A percentile compares a stretch with the other conserved stretches of the same genome.
These are phyloP conservation scores for Pammene fasciana DNA, from an alignment of 2,888 invertebrate genomes.

Conservation along the genomic window DNA sequence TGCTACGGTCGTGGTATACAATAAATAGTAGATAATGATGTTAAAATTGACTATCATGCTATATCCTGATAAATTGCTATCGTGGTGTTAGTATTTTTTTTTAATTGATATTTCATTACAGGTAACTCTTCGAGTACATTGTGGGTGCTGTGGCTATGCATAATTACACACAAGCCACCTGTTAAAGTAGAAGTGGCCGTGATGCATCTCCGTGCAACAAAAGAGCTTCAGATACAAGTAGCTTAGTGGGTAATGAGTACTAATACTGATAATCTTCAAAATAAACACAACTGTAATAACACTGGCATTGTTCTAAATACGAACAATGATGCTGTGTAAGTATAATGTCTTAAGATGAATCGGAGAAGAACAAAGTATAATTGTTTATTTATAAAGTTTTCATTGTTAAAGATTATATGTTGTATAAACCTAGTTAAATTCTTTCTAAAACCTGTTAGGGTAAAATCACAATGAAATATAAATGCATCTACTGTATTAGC, in stretches of 20 bases:
- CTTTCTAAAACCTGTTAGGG: too few species aligned
- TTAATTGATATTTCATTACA: too few species aligned
- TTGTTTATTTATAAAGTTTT: constrained; percentile 7
- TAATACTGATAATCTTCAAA: constrained; percentile 19
- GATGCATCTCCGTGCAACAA: constrained; percentile 5
- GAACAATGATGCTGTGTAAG: constrained; percentile 28
- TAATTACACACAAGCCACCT: background rate
- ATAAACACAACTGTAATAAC: constrained; percentile 20
- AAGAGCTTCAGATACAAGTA: constrained; percentile 19
- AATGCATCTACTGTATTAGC: too few species aligned
- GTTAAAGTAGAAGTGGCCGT: background rate
- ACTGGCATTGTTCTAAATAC: constrained; percentile 21
- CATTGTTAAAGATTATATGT: background rate
- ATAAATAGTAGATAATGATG: too few species aligned
- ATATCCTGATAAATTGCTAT: too few species aligned
- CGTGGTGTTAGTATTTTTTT: too few species aligned
- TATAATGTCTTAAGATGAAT: constrained; percentile 13
- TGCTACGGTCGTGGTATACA: too few species aligned
- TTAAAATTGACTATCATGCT: too few species aligned
- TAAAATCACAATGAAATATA: too few species aligned
- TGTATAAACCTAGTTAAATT: background rate
- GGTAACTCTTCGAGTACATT: too few species aligned
- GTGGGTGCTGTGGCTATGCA: background rate
- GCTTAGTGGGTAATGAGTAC: constrained; percentile 14
- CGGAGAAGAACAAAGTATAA: constrained; percentile 22